Conservation (phyloP, 2,888 invertebrate genomes). For the Nomada goodeniana region DNA sequence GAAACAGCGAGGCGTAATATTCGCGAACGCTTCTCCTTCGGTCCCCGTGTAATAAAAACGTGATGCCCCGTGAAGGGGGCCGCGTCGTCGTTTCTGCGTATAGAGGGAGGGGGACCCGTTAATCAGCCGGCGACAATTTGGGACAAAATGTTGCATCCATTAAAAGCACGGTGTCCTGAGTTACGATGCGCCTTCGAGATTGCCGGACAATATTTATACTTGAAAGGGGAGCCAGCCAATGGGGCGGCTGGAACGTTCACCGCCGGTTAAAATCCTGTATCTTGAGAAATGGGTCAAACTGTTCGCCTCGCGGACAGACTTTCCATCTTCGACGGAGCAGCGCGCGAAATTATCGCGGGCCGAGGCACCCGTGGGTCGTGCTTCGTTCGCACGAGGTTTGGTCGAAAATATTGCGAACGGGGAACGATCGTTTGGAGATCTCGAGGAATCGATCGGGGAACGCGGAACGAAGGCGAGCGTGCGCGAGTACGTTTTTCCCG, state of each 20-base stretch:
- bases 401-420: not conserved
- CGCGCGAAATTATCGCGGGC: constrained; percentile 11
- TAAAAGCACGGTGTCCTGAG: constrained; percentile 25
- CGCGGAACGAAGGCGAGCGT: no score
- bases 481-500: no score
- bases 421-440: not conserved
- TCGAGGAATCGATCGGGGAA: no score
- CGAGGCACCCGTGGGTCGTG: not conserved
- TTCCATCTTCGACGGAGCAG: constrained; percentile 21
- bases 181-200: constrained; percentile 27
- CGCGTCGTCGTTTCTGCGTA: not conserved
- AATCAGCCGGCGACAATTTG: constrained; percentile 47
- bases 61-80: constrained; percentile 14
- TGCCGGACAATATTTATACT: constrained; percentile 18
- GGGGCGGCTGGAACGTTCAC: not conserved
- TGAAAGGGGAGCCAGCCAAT: constrained; percentile 8
- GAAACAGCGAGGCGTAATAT: no score
- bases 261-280: constrained; percentile 7
- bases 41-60: constrained; percentile 18
- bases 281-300: constrained; percentile 28
- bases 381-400: not conserved
- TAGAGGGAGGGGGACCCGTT: constrained; percentile 10
- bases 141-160: constrained; percentile 39
- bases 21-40: not conserved
- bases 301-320: constrained; percentile 8